Evolutionary conservation across 2,113 vertebrate species (phyloP), one percentile per base, ranked within the genome.

Genomic region (Excalfactoria chinensis): DNA sequence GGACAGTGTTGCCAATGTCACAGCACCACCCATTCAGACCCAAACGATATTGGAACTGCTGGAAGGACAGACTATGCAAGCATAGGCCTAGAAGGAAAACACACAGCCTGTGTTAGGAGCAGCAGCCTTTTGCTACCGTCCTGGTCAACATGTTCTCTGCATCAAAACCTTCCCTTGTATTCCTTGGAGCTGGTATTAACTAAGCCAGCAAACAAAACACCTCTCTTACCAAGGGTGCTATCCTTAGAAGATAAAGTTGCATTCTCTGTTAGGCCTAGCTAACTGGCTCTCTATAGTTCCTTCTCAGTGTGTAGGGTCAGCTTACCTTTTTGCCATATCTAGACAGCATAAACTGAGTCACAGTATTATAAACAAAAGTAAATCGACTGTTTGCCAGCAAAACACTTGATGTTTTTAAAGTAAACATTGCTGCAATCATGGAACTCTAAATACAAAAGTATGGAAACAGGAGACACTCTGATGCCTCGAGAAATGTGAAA

Each of bases 21-120:
- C 1, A 63, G 26, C 25, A 14, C 2, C 1, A 12, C 51, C 69
- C 4, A 7, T 28, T 84, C 7, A 32, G 34, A 44, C 43, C 41
- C 10, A 13, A 35, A 23, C 19, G 0, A 1, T 19, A 14, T 0
- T 10, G 26, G 6, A 3, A 5, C 37, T 68, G n/a, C 40, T 88
- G 53, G 64, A 67, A 85, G 43, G 26, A n/a, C 15, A 35, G 49
- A 13, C 18, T 60, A 4, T 34, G 21, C 7, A 49, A 46, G 7
- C 23, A 25, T 30, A 68, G 32, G 26, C 2, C 1, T 32, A 18
- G n/a, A 71, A n/a, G 15, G 51, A 82, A 75, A 78, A 62, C 13
- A 34, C 44, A 34, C 9, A 22, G 14, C 30, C 30, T 26, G 2
- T 15, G 20, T 68, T 75, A 37, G 13, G 49, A 60, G 22, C 35